Percentiles rank a stretch among this genome's conserved stretches.
These are phyloP conservation scores for Crossaster papposus DNA, from an alignment of 53 echinoderm and acorn worm species.

Conservation along the genomic window DNA sequence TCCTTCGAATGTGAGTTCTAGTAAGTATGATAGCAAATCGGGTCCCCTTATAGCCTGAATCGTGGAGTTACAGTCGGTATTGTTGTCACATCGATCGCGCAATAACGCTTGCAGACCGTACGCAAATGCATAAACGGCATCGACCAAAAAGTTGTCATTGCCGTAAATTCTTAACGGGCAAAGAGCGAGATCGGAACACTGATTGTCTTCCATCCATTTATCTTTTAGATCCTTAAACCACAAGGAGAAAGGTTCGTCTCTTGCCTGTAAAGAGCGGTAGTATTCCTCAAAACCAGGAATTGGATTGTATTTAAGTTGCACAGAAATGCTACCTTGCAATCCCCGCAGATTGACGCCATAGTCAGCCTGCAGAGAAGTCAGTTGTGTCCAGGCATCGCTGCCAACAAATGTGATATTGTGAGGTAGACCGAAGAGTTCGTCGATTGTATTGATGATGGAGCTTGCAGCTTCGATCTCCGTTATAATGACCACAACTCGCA, in stretches of 20 bases:
- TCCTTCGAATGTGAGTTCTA: conserved; percentile 14
- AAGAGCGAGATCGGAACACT: conserved; percentile 23
- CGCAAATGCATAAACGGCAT: conserved; percentile 55
- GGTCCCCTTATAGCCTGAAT: conserved; percentile 17
- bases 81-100: conserved; percentile 14
- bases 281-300: conserved; percentile 35
- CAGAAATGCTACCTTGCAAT: conserved; percentile 31
- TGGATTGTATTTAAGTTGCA: neutral
- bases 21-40: conserved; percentile 11
- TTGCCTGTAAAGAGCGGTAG: conserved; percentile 7
- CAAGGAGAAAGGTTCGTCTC: neutral
- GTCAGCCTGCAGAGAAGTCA: neutral
- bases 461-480: neutral
- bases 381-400: conserved; percentile 43
- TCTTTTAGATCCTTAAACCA: conserved; percentile 39
- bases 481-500: conserved; percentile 48
- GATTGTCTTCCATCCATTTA: neutral
- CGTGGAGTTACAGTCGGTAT: neutral
- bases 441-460: conserved; percentile 20
- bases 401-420: conserved; percentile 45
- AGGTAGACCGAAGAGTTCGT: neutral
- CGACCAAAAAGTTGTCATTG: neutral
- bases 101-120: conserved; percentile 32
- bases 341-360: neutral
- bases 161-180: conserved; percentile 34